Evolutionary conservation across 2,113 vertebrate genomes (phyloP).

Genomic region (Zosterops lateralis): DNA sequence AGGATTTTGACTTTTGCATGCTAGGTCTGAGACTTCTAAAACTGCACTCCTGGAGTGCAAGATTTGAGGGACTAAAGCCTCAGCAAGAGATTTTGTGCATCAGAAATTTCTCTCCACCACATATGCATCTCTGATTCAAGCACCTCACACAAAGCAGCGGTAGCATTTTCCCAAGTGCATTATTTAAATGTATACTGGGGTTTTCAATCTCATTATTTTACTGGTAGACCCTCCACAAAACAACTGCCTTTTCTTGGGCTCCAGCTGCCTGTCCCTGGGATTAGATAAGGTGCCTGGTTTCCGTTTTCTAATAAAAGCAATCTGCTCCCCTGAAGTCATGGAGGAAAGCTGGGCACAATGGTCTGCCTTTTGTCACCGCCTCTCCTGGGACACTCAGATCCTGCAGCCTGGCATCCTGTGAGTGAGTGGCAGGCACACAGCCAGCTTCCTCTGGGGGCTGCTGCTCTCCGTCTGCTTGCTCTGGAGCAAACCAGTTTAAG

Average conservation of each 20-base stretch:
- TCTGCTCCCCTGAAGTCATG: neutral
- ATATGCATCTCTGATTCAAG: neutral
- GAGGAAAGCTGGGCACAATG: neutral
- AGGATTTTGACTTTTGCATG: neutral
- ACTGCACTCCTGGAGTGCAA: neutral
- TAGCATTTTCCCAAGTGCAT: neutral
- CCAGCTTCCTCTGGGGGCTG: neutral
- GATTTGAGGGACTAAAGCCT: neutral
- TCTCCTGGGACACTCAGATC: neutral
- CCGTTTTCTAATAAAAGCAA: neutral
- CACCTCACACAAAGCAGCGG: neutral
- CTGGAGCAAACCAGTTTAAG: neutral
- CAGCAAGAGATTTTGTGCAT: rapidly evolving
- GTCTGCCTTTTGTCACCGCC: neutral
- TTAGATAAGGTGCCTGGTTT: neutral
- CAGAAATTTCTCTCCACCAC: neutral
- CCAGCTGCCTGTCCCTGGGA: neutral
- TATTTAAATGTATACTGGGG: neutral
- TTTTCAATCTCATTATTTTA: neutral
- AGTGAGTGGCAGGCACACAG: neutral
- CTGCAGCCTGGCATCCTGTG: neutral
- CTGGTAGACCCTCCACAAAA: neutral
- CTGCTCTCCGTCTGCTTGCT: neutral
- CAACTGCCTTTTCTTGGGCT: neutral
- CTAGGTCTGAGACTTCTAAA: neutral